Evolutionary conservation across 2,797 vertebrate genomes (phyloP), one percentile per base, ranked within the genome.

Genomic region (Nyctibius grandis): DNA sequence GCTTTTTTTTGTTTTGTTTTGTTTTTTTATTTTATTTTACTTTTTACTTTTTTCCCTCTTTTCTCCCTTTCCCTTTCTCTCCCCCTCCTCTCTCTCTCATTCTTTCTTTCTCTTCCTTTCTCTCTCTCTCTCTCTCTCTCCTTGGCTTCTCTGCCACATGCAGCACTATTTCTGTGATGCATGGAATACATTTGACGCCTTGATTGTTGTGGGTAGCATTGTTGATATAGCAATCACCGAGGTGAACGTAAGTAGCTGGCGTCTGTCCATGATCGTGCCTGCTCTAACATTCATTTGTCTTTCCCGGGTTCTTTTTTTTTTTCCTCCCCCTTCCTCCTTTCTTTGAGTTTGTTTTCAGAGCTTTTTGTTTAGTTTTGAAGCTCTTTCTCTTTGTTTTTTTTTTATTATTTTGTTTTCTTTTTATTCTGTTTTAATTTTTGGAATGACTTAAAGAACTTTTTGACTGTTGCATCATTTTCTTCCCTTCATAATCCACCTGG

Each of bases 141-240:
- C 97, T 97, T 93, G 97, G 98, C 98, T 98, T 98, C 98, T 98
- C 98, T 98, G 97, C 98, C 98, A 98, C 98, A 98, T 98, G 98
- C 99, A 99, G 99, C 99, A 99, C 99, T 99, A 99, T 99, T 99
- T 99, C 99, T 99, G 99, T 99, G 99, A 99, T 99, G 99, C 99
- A 99, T 99, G 99, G 99, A 99, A 99, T 98, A 99, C 99, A 98
- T 99, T 99, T 99, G 99, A 99, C 98, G 99, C 99, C 99, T 99
- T 99, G 98, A 99, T 99, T 99, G 99, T 99, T 99, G 99, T 99
- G 98, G 99, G 99, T 99, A 99, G 99, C 99, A 98, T 99, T 99
- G 99, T 99, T 99, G 99, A 99, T 99, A 99, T 99, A 99, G 99
- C 99, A 98, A 99, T 99, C 99, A 99, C 99, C 99, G 99, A 99